Base-by-base conservation (phyloP, 2,797 vertebrate genomes). In the Pseudochirops corinnae region DNA sequence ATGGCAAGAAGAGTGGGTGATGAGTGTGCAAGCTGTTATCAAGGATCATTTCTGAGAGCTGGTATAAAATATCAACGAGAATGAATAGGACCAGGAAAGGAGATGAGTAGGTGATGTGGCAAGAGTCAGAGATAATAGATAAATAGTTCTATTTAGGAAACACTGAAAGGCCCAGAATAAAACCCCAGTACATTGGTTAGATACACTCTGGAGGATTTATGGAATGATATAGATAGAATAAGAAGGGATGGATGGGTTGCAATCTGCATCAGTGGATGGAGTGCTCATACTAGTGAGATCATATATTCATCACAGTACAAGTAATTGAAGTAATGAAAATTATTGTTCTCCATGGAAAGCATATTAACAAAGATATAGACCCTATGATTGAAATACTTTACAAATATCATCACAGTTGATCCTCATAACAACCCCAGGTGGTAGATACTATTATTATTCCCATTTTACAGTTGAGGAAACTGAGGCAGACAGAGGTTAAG, bases 311-410 rank as follows among this genome's bases (percentile, higher is more conserved):
- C n/a, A 82, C 67, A 24, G 5, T 24, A 87, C 39, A 82, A 82
- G n/a, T 24, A 10, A 82, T 26, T 26, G 39, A 87, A 87, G 10
- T 26, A 46, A 50, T 87, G 39, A 50, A 4, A 87, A 7, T 87
- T 9, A 87, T 50, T 92, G n/a, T 74, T 94, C 53, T 96, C 92
- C 92, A 57, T 60, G 93, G n/a, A 28, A 26, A 11, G 39, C 93
- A 50, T 50, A 94, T 95, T 93, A 92, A 53, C 74, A 92, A 39
- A 29, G 53, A 95, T 90, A 93, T 91, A 94, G 93, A 92, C 56
- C 56, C 90, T 10, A 94, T 91, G 52, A 11, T 21, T 82, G 74
- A 82, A 82, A 7, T 82, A 26, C 6, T 87, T 87, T 87, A 87
- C 39, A 87, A 87, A 50, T 26, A 26, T 46, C n/a, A 50, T 82